Evolutionary conservation across 2,888 invertebrate species (phyloP).

Genomic region (Conistra vaccinii): DNA sequence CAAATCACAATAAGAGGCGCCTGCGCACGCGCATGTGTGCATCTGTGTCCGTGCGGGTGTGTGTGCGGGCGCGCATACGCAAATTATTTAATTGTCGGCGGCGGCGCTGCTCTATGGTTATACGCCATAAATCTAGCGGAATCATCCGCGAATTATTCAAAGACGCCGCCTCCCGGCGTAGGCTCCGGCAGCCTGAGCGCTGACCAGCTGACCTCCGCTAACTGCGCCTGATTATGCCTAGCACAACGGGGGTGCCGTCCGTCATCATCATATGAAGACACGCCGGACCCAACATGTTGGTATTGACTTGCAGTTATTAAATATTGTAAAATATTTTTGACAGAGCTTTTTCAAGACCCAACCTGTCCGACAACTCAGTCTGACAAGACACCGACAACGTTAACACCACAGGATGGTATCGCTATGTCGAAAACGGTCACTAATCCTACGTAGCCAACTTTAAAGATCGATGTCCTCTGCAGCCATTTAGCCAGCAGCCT

Average conservation of each 20-base stretch:
- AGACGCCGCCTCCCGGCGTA: constrained; percentile 78
- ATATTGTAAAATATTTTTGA: neutral
- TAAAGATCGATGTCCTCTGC: constrained; percentile 8
- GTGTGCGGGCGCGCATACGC: constrained; percentile 79
- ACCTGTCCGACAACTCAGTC: too few relatives aligned
- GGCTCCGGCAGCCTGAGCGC: constrained; percentile 39
- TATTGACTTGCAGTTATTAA: neutral
- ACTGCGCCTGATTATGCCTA: constrained; percentile 37
- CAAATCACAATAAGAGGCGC: constrained; percentile 78
- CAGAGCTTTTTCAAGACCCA: neutral
- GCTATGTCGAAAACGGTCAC: neutral
- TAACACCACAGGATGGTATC: neutral
- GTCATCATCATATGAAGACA: neutral
- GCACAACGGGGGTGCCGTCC: constrained; percentile 6
- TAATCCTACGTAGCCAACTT: neutral
- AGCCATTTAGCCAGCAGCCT: constrained; percentile 28
- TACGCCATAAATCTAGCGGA: constrained; percentile 86
- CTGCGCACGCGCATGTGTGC: constrained; percentile 33
- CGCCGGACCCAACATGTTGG: neutral
- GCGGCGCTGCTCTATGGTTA: constrained; percentile 85
- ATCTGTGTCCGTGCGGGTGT: constrained; percentile 27
- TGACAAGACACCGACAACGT: neutral
- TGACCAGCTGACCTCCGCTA: constrained; percentile 49
- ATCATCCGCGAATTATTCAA: constrained; percentile 87
- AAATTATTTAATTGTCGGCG: constrained; percentile 87